These are phyloP conservation scores for Eubasilissa splendida DNA, from an alignment of 2,888 invertebrate genomes.

Conservation along the genomic window DNA sequence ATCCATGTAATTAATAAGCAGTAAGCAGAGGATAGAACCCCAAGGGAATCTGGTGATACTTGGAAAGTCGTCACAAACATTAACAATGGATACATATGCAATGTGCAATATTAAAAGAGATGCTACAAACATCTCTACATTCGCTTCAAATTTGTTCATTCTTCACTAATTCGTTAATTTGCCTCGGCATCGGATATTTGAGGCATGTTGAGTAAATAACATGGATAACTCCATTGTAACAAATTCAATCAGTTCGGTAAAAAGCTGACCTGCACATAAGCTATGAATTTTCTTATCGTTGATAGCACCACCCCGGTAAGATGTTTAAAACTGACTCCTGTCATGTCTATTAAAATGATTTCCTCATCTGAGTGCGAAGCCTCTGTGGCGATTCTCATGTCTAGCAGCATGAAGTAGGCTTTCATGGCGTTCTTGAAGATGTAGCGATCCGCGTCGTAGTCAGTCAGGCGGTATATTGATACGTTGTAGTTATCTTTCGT, in stretches of 20 bases:
- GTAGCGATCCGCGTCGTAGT: slow-evolving; percentile 77
- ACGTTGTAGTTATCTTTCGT: slow-evolving; percentile 78
- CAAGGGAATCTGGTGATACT: no score
- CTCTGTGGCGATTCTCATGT: slow-evolving; percentile 77
- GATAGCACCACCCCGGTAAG: slow-evolving; percentile 76
- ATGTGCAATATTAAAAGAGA: no score
- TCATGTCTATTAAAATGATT: slow-evolving; percentile 81
- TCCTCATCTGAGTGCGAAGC: slow-evolving; percentile 77
- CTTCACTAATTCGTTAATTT: no score
- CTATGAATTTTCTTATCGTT: slow-evolving; percentile 79
- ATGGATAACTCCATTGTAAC: no score
- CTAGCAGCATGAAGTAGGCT: slow-evolving; percentile 82
- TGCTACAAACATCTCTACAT: no score
- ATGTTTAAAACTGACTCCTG: slow-evolving; percentile 61
- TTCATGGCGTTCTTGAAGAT: slow-evolving; percentile 78
- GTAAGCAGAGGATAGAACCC: no score
- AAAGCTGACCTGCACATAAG: slow-evolving; percentile 76
- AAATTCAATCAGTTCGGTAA: not conserved
- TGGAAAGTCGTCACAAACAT: no score
- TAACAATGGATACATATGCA: no score
- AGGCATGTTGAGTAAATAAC: no score
- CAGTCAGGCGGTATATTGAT: slow-evolving; percentile 64
- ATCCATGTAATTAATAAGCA: no score
- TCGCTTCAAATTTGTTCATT: no score
- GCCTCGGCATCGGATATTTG: no score